These are phyloP conservation scores for Anabacerthia variegaticeps DNA, from an alignment of 2,797 vertebrate species.

Conservation along the genomic window DNA sequence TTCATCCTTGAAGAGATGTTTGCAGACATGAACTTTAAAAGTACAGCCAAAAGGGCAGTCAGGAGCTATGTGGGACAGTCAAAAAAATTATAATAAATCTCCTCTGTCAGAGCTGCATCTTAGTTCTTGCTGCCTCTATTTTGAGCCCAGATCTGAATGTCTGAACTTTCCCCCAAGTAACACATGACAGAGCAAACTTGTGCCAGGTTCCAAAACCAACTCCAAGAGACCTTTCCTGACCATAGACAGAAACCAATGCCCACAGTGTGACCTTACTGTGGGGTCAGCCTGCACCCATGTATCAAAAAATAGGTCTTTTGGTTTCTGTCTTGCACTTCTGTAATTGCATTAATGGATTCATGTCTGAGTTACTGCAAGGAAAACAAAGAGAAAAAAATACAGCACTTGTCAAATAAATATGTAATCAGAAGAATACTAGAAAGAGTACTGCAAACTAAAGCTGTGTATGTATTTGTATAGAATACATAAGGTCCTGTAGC, in stretches of 20 bases:
- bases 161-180: background rate
- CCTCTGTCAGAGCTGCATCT: background rate
- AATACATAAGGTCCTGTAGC: background rate
- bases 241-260: background rate
- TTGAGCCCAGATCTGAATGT: background rate
- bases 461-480: background rate
- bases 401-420: background rate
- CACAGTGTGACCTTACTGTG: background rate
- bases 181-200: background rate
- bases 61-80: background rate
- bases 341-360: background rate
- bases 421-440: background rate
- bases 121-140: background rate
- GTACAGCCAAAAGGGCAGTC: background rate
- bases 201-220: conserved; percentile 38
- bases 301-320: background rate
- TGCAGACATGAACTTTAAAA: background rate
- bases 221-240: conserved; percentile 3
- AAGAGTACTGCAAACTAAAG: background rate
- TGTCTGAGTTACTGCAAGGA: background rate
- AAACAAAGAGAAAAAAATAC: background rate
- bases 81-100: background rate
- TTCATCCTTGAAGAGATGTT: background rate
- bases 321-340: background rate
- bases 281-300: background rate